Base-by-base conservation (phyloP, 2,888 invertebrate species). In the Clistopyga incitator region DNA sequence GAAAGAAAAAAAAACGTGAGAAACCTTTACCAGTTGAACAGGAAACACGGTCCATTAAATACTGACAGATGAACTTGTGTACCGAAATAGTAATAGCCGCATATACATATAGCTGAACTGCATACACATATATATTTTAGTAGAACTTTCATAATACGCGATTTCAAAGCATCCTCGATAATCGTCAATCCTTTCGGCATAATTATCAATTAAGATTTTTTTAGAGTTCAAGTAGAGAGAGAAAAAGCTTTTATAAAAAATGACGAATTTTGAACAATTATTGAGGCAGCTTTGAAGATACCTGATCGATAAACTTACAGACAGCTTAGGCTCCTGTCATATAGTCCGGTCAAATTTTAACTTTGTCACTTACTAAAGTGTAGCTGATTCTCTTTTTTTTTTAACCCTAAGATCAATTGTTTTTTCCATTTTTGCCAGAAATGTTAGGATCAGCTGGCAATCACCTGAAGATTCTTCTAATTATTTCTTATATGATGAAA, bases 71-170 rank as follows among this genome's bases (percentile, higher is more conserved):
- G 88, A 90, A 88, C 88, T 82, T 74, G 77, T 83, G 71, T 80
- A 79, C 71, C 67, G 86, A 86, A 89, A 89, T 89, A 88, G 90
- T 89, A 91, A 91, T 90, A 91, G 90, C 91, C 89, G 88, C 90
- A 90, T 91, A 92, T 88, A 87, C 89, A 89, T 91, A 90, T 91
- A 91, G 89, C 89, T 90, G 88, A 91, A 80, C 88, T 88, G 90
- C 90, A 90, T 91, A 91, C 72, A 86, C 83, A 83, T 88, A 88
- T 91, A 92, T 92, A 91, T 92, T 92, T 92, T 92, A 92, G 90
- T 92, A 93, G 90, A 90, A 90, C 86, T 90, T 90, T 89, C 90
- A 90, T 89, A 90, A 90, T 88, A 87, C 84, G 82, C 85, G 78
- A 72, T 79, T 75, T 81, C 86, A 82, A 86, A 84, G 82, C 85